Conservation (phyloP, 2,888 invertebrate genomes). For the Syritta pipiens region DNA sequence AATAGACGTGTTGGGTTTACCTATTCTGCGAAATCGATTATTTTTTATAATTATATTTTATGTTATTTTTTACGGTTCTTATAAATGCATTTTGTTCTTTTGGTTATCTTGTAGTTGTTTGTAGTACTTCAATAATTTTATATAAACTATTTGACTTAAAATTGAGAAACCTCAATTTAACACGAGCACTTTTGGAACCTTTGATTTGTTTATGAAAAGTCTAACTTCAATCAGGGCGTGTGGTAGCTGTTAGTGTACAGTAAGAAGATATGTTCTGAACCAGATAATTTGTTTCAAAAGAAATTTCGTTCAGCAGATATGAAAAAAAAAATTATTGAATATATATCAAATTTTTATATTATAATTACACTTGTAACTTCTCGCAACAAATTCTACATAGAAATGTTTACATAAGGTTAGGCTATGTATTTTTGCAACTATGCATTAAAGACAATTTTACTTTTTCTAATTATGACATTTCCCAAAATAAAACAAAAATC, state of each 20-base stretch:
- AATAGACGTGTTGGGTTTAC: constrained; percentile 15
- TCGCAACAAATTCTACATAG: too few species aligned
- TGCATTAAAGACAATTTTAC: too few species aligned
- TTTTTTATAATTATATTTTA: neutral
- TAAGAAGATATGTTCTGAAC: neutral
- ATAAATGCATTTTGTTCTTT: neutral
- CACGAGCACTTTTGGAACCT: neutral
- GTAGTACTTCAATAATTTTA: neutral
- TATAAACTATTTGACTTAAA: neutral
- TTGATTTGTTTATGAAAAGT: constrained; percentile 41
- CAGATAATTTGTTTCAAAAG: neutral
- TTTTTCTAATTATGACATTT: too few species aligned
- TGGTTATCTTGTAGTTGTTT: neutral
- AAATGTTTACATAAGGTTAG: too few species aligned
- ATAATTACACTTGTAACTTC: too few species aligned
- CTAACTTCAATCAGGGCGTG: constrained; percentile 23
- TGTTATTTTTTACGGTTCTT: neutral
- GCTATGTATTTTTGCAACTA: too few species aligned
- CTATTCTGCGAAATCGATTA: constrained; percentile 22
- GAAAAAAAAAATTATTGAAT: too few species aligned
- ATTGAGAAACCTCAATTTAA: neutral
- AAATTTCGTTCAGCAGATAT: too few species aligned
- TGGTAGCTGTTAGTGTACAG: constrained; percentile 13
- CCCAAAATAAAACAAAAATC: too few species aligned
- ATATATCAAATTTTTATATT: too few species aligned